Base-by-base conservation (phyloP, 1,140 invertebrate genomes). In the Amyelois transitella region DNA sequence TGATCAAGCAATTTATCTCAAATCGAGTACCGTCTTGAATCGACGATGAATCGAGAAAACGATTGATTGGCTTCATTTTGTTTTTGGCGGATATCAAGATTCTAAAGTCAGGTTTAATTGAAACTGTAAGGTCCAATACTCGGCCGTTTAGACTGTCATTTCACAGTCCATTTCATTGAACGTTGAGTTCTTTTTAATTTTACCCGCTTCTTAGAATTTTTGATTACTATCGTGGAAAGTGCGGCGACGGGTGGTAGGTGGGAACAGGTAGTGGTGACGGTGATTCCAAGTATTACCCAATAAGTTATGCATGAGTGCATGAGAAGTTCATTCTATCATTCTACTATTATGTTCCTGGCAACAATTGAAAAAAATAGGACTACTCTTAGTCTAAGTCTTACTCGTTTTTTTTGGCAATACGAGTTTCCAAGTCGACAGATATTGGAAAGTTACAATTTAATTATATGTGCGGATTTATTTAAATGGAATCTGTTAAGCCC, bases 1-100 rank as follows among this genome's bases (percentile, higher is more conserved):
- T 64, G 61, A 64, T 60, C 65, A 57, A 63, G 55, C 61, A 62
- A 64, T 64, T 62, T 68, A 64, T 64, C 51, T 58, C 44, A 38
- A 58, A 68, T 61, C 44, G 65, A 64, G 55, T 60, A 51, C 54
- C 52, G 51, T 28, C 54, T 65, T 53, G 54, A 66, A 48, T n/a
- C 22, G 48, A 18, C 14, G n/a, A n/a, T n/a, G n/a, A n/a, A n/a
- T n/a, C n/a, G n/a, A n/a, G 24, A 47, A 58, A 50, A 44, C 21
- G 43, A 45, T 59, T 53, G 51, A 66, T 60, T 62, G 57, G 25
- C 60, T 50, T 28, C 45, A 54, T 62, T 62, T 61, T 44, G 60
- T 58, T 55, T 55, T 38, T 20, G 24, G 45, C 22, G 53, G 45
- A 48, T 21, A 48, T 21, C 12, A 47, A 18, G 43, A 28, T 45